Conservation (phyloP, 2,113 vertebrate species). For the Bostrychus sinensis region DNA sequence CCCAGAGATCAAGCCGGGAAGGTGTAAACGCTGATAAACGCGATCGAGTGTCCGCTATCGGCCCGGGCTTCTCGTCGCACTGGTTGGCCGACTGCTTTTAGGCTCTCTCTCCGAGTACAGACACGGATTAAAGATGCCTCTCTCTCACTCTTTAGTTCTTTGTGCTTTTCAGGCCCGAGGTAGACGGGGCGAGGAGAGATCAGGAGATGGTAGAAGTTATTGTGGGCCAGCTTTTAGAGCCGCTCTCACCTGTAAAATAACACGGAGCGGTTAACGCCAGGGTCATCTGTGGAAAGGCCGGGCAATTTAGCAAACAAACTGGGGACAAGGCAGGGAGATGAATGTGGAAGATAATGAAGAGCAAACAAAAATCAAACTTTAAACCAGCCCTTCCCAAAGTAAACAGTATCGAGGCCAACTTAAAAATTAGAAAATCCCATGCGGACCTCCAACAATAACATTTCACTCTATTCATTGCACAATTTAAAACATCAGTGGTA, state of each 20-base stretch:
- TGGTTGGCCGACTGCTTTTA: slow-evolving; percentile 47
- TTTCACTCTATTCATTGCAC: too few species aligned
- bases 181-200: slow-evolving; percentile 61
- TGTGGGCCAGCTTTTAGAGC: slow-evolving; percentile 43
- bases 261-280: slow-evolving; percentile 25
- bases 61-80: slow-evolving; percentile 68
- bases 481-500: too few species aligned
- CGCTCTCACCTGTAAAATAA: slow-evolving; percentile 31
- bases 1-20: slow-evolving; percentile 91
- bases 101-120: slow-evolving; percentile 26
- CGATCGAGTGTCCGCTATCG: slow-evolving; percentile 83
- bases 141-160: slow-evolving; percentile 25
- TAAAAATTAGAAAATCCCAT: too few species aligned
- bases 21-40: slow-evolving; percentile 93
- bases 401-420: too few species aligned
- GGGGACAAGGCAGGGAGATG: slow-evolving; percentile 10
- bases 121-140: slow-evolving; percentile 62
- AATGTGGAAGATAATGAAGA: not conserved
- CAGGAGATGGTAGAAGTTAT: slow-evolving; percentile 46
- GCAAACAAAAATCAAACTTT: too few species aligned
- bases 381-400: too few species aligned
- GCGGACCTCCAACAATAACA: too few species aligned
- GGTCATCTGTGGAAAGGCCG: slow-evolving; percentile 20
- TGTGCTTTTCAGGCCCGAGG: slow-evolving; percentile 56
- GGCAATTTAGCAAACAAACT: slow-evolving; percentile 22